These are phyloP conservation scores for Puntigrus tetrazona DNA, from an alignment of 2,113 vertebrate genomes.

Conservation along the genomic window DNA sequence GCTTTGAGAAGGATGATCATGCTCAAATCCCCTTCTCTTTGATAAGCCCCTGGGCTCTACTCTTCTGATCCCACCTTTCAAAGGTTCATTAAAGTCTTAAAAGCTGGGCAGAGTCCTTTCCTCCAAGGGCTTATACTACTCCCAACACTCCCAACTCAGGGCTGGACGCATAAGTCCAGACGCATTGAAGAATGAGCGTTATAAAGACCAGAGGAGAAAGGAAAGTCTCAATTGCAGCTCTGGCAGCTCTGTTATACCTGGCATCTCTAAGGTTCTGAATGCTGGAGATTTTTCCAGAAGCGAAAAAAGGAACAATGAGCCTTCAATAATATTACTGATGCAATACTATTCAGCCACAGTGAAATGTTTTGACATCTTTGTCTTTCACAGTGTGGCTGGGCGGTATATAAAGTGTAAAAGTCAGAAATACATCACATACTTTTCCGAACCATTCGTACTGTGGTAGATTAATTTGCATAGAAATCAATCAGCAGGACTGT, in stretches of 20 bases:
- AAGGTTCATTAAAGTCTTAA: constrained; percentile 63
- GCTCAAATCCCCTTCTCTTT: constrained; percentile 59
- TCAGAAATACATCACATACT: background rate
- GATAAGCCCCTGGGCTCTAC: constrained; percentile 55
- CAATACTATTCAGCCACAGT: background rate
- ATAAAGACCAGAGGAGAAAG: background rate
- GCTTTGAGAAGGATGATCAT: constrained; percentile 57
- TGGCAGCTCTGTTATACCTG: background rate
- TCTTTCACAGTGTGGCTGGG: background rate
- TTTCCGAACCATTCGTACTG: background rate
- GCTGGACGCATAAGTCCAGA: constrained; percentile 18
- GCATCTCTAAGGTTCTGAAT: background rate
- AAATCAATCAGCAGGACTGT: background rate
- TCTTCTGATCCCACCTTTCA: constrained; percentile 60
- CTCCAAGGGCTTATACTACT: constrained; percentile 46
- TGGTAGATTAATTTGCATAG: background rate
- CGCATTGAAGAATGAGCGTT: background rate
- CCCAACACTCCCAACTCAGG: constrained; percentile 13
- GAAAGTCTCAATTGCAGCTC: background rate
- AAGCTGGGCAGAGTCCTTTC: constrained; percentile 36
- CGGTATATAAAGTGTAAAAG: background rate
- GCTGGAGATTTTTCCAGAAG: background rate
- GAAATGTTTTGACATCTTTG: background rate
- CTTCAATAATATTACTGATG: background rate
- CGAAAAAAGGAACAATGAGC: background rate